Conservation (phyloP, 2,888 invertebrate genomes). For the Germaria angustata region DNA sequence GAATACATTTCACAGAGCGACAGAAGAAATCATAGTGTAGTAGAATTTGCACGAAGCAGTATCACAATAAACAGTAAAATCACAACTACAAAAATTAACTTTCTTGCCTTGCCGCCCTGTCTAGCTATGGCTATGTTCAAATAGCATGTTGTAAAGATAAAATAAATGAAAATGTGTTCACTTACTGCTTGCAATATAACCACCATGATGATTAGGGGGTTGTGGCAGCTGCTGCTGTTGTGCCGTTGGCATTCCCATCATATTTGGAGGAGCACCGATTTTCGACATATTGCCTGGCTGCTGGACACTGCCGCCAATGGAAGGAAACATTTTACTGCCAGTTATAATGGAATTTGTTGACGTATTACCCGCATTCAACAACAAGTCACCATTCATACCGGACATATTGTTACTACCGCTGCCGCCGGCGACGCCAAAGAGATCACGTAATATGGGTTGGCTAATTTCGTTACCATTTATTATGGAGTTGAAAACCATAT, state of each 20-base stretch:
- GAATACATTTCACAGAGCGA: too few species aligned
- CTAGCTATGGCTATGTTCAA: too few species aligned
- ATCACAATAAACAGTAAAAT: too few species aligned
- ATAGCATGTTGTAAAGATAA: too few species aligned
- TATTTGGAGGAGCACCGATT: constrained; percentile 54
- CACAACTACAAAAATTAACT: too few species aligned
- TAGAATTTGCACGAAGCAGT: too few species aligned
- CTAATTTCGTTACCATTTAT: constrained; percentile 79
- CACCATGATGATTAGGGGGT: constrained; percentile 46
- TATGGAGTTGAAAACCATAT: constrained; percentile 79
- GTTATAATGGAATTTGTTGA: constrained; percentile 55
- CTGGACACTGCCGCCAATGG: constrained; percentile 45
- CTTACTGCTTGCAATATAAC: constrained; percentile 73
- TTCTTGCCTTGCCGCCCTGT: too few species aligned
- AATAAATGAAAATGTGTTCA: constrained; percentile 13
- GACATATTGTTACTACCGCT: constrained; percentile 70
- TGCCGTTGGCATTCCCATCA: constrained; percentile 59
- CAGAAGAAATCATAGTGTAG: neutral
- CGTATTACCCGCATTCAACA: constrained; percentile 54
- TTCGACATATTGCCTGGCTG: constrained; percentile 50
- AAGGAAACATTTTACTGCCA: constrained; percentile 68
- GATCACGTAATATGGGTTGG: constrained; percentile 78
- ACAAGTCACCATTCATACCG: constrained; percentile 68
- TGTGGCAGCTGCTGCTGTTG: constrained; percentile 65
- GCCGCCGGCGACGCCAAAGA: constrained; percentile 76